Evolutionary conservation across 2,888 invertebrate genomes (phyloP).

Genomic region (Thalpophila matura): DNA sequence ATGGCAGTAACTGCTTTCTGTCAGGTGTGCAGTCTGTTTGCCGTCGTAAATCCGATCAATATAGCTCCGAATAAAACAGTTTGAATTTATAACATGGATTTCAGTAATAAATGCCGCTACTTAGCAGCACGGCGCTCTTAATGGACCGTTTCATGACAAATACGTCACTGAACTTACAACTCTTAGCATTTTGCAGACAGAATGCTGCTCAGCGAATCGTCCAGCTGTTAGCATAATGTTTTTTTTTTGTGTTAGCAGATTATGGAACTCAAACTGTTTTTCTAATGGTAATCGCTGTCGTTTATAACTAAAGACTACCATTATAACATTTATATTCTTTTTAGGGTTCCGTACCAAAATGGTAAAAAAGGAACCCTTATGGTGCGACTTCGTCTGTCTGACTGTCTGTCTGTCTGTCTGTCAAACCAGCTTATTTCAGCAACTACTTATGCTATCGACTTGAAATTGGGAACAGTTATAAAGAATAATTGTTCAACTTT

Average conservation of each 20-base stretch:
- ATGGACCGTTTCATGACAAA: slow-evolving; percentile 17
- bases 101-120: slow-evolving; percentile 16
- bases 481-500: no score
- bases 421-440: no score
- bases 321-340: no score
- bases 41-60: background rate
- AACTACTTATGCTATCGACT: no score
- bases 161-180: background rate
- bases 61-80: background rate
- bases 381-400: no score
- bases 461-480: no score
- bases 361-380: no score
- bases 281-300: no score
- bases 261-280: background rate
- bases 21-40: background rate
- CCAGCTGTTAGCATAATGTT: background rate
- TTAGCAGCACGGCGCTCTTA: slow-evolving; percentile 9
- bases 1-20: background rate
- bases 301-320: no score
- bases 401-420: no score
- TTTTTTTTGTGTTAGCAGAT: background rate
- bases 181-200: slow-evolving; percentile 6
- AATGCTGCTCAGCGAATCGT: background rate
- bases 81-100: slow-evolving; percentile 31
- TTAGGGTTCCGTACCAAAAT: no score